These are phyloP conservation scores for Medauroidea extradentata DNA, from an alignment of 1,140 invertebrate species.

Conservation along the genomic window DNA sequence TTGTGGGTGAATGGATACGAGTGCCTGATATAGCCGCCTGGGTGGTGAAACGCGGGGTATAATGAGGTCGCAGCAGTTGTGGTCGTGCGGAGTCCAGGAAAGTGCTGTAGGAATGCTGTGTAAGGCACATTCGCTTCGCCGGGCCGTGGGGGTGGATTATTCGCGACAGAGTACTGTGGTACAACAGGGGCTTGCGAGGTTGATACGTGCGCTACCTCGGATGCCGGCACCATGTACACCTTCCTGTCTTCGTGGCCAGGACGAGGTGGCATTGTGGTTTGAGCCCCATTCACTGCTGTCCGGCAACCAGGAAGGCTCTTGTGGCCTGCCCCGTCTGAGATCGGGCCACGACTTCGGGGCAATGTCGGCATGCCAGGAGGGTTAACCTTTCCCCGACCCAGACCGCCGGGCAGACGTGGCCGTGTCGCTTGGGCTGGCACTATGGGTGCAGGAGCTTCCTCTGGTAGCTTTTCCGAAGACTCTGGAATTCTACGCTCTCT, in stretches of 20 bases:
- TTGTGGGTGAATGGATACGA: slow-evolving; percentile 10
- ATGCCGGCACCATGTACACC: slow-evolving; percentile 12
- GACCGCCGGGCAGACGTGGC: slow-evolving; percentile 9
- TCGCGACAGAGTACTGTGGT: slow-evolving; percentile 1
- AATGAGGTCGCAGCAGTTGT: slow-evolving; percentile 46
- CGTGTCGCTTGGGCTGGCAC: neutral
- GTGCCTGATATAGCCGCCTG: slow-evolving; percentile 11
- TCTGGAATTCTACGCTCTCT: slow-evolving; percentile 5
- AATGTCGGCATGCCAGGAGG: slow-evolving; percentile 25
- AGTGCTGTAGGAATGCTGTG: slow-evolving; percentile 39
- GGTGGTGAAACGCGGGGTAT: slow-evolving; percentile 22
- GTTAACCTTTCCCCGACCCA: slow-evolving; percentile 19
- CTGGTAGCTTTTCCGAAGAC: slow-evolving; percentile 10
- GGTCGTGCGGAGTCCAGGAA: slow-evolving; percentile 39
- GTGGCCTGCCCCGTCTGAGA: slow-evolving; percentile 10
- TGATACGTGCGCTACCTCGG: slow-evolving; percentile 41
- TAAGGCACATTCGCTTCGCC: slow-evolving; percentile 25
- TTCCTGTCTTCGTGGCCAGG: slow-evolving; percentile 8
- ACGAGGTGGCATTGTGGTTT: neutral
- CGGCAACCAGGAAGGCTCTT: slow-evolving; percentile 12
- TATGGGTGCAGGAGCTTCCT: neutral
- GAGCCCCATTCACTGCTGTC: slow-evolving; percentile 1
- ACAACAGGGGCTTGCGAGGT: neutral
- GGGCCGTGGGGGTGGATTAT: slow-evolving; percentile 20
- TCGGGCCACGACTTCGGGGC: slow-evolving; percentile 23